These are phyloP conservation scores for Eristalinus aeneus DNA, from an alignment of 2,888 invertebrate genomes.

Conservation along the genomic window DNA sequence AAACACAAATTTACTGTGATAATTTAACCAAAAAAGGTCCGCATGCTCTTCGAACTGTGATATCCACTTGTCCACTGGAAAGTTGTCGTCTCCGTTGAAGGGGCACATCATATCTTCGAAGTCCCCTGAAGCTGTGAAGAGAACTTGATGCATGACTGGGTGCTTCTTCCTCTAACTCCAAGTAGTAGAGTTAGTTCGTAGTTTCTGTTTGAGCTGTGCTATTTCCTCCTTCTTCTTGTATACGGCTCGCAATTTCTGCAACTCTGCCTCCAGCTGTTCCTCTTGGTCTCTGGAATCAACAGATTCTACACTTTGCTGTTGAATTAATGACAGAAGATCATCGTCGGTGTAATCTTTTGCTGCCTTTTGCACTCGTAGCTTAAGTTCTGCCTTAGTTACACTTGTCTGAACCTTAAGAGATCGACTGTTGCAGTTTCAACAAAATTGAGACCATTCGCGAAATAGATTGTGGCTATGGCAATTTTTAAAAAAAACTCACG, in stretches of 20 bases:
- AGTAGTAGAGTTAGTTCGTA: too few relatives aligned
- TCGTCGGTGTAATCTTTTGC: too few relatives aligned
- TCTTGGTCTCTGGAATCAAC: slow-evolving; percentile 10
- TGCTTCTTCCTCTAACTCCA: too few relatives aligned
- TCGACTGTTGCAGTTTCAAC: too few relatives aligned
- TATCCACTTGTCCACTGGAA: background rate
- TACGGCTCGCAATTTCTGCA: background rate
- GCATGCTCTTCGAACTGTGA: background rate
- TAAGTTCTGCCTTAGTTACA: too few relatives aligned
- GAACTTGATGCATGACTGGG: too few relatives aligned
- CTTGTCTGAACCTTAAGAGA: too few relatives aligned
- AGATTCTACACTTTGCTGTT: background rate
- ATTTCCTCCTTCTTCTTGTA: slow-evolving; percentile 9
- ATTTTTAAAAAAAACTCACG: background rate
- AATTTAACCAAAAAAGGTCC: background rate
- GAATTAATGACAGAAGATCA: slow-evolving; percentile 6
- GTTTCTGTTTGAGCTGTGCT: too few relatives aligned
- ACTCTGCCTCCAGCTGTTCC: background rate
- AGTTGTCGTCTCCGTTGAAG: background rate
- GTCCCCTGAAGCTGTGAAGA: background rate
- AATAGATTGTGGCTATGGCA: background rate
- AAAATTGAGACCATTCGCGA: background rate
- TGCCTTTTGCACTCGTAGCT: background rate
- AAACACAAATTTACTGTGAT: background rate
- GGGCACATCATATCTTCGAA: background rate